These are phyloP conservation scores for Papilio aristodemus DNA, from an alignment of 1,140 invertebrate species.

Conservation along the genomic window DNA sequence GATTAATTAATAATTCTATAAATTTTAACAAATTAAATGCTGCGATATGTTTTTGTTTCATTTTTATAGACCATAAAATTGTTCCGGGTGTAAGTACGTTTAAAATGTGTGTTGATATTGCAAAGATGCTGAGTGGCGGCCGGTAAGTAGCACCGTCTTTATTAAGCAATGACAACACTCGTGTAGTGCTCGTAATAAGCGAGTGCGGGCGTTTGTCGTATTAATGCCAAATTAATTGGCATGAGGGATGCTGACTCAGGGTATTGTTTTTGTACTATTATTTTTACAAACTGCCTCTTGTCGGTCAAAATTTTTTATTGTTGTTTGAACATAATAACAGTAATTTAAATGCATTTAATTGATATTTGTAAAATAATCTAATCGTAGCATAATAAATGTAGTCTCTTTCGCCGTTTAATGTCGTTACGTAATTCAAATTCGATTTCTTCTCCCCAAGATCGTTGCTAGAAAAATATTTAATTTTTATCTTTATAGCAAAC, in stretches of 20 bases:
- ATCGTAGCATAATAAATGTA: too few species aligned
- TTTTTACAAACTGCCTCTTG: background rate
- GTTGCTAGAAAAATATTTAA: too few species aligned
- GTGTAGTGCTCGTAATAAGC: background rate
- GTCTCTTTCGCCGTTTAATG: too few species aligned
- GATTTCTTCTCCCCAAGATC: too few species aligned
- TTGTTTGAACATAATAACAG: too few species aligned
- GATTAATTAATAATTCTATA: background rate
- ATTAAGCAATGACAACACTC: constrained; percentile 24
- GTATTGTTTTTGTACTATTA: background rate
- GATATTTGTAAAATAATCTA: too few species aligned
- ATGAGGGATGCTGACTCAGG: background rate
- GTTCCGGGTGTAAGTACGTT: background rate
- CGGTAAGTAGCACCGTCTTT: constrained; percentile 8
- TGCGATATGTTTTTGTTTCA: background rate
- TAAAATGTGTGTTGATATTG: background rate
- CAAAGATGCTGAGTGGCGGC: constrained; percentile 9
- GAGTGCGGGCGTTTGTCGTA: background rate
- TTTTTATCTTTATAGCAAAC: too few species aligned
- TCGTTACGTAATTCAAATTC: too few species aligned
- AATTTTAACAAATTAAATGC: background rate
- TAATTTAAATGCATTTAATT: too few species aligned
- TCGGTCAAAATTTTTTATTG: background rate
- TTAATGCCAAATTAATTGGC: background rate
- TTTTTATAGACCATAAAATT: background rate